Conservation (phyloP, 1,140 invertebrate genomes). For the Macrotrachela quadricornifera region DNA sequence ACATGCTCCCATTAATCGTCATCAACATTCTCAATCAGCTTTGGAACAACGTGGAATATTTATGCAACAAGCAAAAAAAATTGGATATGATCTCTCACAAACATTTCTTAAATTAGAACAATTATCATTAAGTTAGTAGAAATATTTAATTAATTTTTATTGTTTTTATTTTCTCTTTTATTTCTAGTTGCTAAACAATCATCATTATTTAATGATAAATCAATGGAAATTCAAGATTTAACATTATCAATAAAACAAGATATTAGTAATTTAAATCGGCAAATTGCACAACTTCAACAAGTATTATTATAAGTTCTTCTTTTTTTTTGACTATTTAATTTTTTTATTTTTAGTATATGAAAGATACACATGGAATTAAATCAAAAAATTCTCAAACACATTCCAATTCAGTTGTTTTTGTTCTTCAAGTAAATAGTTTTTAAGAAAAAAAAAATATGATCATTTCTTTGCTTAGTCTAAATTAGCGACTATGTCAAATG, state of each 20-base stretch:
- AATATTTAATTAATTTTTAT: too few relatives aligned
- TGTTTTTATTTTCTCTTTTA: conserved; percentile 12
- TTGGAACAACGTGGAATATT: conserved; percentile 73
- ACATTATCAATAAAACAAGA: conserved; percentile 95
- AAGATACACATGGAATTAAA: conserved; percentile 30
- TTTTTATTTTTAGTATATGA: conserved; percentile 21
- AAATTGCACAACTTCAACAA: conserved; percentile 51
- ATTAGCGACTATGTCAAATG: conserved; percentile 78
- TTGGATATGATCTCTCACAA: conserved; percentile 78
- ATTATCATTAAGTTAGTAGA: conserved; percentile 68
- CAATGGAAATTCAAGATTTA: conserved; percentile 82
- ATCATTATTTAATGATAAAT: conserved; percentile 77
- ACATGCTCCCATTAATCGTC: conserved; percentile 19
- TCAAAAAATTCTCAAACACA: conserved; percentile 69
- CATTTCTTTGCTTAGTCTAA: conserved; percentile 49
- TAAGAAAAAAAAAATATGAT: conserved; percentile 3
- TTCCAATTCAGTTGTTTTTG: conserved; percentile 66
- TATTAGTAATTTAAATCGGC: conserved; percentile 73
- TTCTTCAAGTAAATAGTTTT: conserved; percentile 18
- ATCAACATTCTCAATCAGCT: conserved; percentile 15
- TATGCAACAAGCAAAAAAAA: conserved; percentile 68
- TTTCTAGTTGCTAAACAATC: conserved; percentile 80
- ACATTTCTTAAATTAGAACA: conserved; percentile 93
- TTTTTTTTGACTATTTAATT: conserved; percentile 18
- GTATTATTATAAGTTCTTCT: conserved; percentile 10